Evolutionary conservation across 2,888 invertebrate species (phyloP).

Genomic region (Pristionchus japonicus): DNA sequence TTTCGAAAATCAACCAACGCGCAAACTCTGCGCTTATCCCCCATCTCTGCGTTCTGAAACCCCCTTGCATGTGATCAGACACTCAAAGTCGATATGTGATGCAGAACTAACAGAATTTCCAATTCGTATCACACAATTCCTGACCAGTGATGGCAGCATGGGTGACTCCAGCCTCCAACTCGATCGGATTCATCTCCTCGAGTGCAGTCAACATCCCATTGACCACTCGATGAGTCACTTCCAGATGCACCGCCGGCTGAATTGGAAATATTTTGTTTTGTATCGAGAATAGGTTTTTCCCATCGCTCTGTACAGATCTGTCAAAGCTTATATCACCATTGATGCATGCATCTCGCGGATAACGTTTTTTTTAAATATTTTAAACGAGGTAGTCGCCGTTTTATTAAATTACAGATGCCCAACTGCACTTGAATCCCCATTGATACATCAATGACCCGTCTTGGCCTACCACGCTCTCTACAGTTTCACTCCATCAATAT

Average conservation of each 20-base stretch:
- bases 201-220: background rate
- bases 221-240: background rate
- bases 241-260: background rate
- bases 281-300: background rate
- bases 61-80: no score
- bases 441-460: background rate
- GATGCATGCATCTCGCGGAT: background rate
- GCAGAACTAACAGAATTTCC: no score
- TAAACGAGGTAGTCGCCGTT: no score
- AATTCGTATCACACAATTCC: no score
- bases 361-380: background rate
- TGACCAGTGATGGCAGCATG: background rate
- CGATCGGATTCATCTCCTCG: background rate
- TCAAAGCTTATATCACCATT: background rate
- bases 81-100: no score
- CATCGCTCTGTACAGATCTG: background rate
- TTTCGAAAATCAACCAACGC: background rate
- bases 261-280: background rate
- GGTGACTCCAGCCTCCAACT: background rate
- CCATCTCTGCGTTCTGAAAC: background rate
- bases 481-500: background rate
- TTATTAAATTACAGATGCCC: no score
- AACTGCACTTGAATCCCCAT: background rate
- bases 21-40: background rate
- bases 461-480: no score